A percentile compares a stretch with the other conserved stretches of the same genome.
These are phyloP conservation scores for Agelas oroides DNA, from an alignment of 37 sponge, comb jelly and placozoan genomes.

Conservation along the genomic window DNA sequence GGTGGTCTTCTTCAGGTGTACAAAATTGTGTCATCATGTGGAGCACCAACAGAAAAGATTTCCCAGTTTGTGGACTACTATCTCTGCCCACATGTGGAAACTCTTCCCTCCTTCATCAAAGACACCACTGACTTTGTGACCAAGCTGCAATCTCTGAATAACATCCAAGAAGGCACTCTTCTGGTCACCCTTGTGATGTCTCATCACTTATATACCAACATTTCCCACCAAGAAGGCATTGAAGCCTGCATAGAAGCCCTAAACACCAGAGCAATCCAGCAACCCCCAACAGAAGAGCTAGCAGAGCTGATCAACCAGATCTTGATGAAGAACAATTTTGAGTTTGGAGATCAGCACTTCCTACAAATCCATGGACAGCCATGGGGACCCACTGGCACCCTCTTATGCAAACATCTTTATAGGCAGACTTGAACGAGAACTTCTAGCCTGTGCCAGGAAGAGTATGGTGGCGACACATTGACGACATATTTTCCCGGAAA, in stretches of 20 bases:
- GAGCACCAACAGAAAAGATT: background rate
- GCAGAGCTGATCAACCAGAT: background rate
- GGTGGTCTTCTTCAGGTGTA: no score
- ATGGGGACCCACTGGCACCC: slow-evolving; percentile 52
- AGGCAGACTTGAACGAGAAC: slow-evolving; percentile 19
- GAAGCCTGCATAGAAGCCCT: slow-evolving; percentile 1
- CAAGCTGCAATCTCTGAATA: background rate
- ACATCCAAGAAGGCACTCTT: background rate
- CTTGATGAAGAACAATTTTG: slow-evolving; percentile 29
- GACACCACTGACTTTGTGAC: slow-evolving; percentile 21
- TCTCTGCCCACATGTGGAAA: background rate
- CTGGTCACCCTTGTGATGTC: slow-evolving; percentile 34
- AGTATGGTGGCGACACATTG: slow-evolving; percentile 42
- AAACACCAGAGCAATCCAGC: background rate
- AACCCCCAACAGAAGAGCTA: background rate
- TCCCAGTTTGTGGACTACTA: slow-evolving; percentile 13
- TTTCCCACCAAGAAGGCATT: slow-evolving; percentile 36
- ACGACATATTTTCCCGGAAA: slow-evolving; percentile 18
- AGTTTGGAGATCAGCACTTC: slow-evolving; percentile 23
- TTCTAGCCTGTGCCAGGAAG: background rate
- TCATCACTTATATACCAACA: slow-evolving; percentile 43
- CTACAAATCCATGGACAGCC: slow-evolving; percentile 45
- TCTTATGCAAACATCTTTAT: slow-evolving; percentile 45
- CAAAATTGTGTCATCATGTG: slow-evolving; percentile 18
- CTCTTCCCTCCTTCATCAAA: background rate